phyloP scores from a whole-genome alignment of 2,888 invertebrate genomes.

The Amblyjoppa proteus region DNA sequence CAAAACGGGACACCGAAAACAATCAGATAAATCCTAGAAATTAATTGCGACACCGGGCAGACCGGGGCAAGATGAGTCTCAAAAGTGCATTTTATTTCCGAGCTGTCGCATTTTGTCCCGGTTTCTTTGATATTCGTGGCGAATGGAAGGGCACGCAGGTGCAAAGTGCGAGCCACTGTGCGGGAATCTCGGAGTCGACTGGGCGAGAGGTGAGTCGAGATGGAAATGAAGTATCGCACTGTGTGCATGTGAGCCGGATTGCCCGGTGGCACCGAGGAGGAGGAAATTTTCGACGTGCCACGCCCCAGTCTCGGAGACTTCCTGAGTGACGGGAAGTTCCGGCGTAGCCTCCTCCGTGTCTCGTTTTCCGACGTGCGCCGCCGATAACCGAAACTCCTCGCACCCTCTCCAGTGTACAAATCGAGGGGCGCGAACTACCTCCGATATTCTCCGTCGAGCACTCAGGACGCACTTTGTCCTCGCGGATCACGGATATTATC shows the following conservation, averaged over 20 bases:
- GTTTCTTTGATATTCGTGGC: not conserved
- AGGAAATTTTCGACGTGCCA: constrained; percentile 40
- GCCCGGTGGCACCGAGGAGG: not conserved
- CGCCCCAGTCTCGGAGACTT: constrained; percentile 61
- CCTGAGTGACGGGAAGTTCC: constrained; percentile 40
- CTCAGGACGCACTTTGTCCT: too few species aligned
- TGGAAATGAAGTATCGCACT: constrained; percentile 14
- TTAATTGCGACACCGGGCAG: too few species aligned
- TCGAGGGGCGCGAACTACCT: too few species aligned
- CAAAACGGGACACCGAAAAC: too few species aligned
- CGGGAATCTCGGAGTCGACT: not conserved
- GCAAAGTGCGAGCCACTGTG: not conserved
- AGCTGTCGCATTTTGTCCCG: not conserved
- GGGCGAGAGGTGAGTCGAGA: not conserved
- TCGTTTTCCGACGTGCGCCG: not conserved
- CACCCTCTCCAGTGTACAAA: too few species aligned
- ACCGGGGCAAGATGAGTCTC: too few species aligned
- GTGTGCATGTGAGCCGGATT: not conserved
- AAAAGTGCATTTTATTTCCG: not conserved
- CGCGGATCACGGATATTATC: too few species aligned
- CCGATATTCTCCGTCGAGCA: too few species aligned
- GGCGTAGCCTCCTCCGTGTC: not conserved
- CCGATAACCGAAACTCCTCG: not conserved
- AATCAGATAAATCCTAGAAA: too few species aligned
- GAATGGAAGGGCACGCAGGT: not conserved